These are phyloP conservation scores for Cacatua alba DNA, from an alignment of 2,113 vertebrate species.

Conservation along the genomic window DNA sequence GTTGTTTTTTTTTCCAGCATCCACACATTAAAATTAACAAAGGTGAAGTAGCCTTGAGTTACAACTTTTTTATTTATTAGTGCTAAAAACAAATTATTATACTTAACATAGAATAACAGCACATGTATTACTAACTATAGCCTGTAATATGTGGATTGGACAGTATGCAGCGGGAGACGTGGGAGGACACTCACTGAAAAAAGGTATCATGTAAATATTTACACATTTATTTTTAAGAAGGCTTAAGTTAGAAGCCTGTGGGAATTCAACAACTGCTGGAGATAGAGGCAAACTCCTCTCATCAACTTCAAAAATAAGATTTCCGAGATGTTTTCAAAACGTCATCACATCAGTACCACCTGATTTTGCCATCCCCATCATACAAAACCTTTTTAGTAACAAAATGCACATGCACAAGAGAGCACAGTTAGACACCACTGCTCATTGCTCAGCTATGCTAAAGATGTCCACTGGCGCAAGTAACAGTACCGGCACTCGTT, in stretches of 20 bases:
- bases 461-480: background rate
- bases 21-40: background rate
- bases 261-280: background rate
- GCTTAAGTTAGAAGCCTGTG: background rate
- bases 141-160: background rate
- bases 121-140: background rate
- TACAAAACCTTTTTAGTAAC: background rate
- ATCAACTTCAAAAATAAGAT: background rate
- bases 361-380: background rate
- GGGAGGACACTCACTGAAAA: background rate
- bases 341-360: background rate
- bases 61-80: background rate
- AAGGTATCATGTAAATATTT: conserved; percentile 10
- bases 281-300: background rate
- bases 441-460: background rate
- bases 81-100: background rate
- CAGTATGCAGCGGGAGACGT: background rate
- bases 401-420: background rate
- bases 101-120: background rate
- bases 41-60: background rate
- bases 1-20: background rate
- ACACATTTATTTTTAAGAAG: background rate
- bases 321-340: background rate
- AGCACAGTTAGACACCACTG: background rate
- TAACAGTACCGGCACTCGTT: background rate